A percentile compares a stretch with the other conserved stretches of the same genome.
phyloP scores from a whole-genome alignment of 2,888 invertebrate genomes.

The Apotomis betuletana region DNA sequence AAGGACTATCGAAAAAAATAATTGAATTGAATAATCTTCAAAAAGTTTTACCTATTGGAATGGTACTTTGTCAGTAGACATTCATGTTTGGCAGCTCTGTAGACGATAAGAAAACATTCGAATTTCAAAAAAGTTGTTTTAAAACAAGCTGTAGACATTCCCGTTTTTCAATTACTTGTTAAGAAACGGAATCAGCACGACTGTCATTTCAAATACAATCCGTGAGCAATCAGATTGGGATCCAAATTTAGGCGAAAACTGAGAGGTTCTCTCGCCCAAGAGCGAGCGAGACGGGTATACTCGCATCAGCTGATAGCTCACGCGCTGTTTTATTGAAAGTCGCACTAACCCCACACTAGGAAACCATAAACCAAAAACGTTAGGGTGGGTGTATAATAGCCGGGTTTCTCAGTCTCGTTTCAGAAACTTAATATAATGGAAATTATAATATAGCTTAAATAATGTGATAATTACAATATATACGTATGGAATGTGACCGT shows the following conservation, averaged over 20 bases:
- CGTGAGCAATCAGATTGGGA: too few species aligned
- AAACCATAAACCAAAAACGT: conserved; percentile 39
- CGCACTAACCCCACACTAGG: background rate
- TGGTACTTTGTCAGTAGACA: too few species aligned
- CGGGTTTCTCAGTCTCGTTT: conserved; percentile 58
- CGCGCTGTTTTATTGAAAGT: background rate
- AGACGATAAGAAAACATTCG: too few species aligned
- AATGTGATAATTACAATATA: conserved; percentile 26
- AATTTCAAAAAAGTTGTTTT: background rate
- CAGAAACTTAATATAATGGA: conserved; percentile 38
- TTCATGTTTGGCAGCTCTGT: too few species aligned
- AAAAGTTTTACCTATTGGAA: too few species aligned
- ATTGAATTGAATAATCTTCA: too few species aligned
- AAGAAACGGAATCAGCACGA: conserved; percentile 9
- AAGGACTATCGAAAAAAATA: too few species aligned
- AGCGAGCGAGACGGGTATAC: too few species aligned
- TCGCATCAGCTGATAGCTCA: too few species aligned
- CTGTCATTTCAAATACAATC: background rate
- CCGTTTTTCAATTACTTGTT: background rate
- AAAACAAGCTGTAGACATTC: background rate
- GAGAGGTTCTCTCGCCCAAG: too few species aligned
- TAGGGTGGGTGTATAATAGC: conserved; percentile 25
- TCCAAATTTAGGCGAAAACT: too few species aligned
- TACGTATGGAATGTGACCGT: background rate
- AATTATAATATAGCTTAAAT: conserved; percentile 31